Base-by-base conservation (phyloP, 2,113 vertebrate genomes). In the Lepus americanus region DNA sequence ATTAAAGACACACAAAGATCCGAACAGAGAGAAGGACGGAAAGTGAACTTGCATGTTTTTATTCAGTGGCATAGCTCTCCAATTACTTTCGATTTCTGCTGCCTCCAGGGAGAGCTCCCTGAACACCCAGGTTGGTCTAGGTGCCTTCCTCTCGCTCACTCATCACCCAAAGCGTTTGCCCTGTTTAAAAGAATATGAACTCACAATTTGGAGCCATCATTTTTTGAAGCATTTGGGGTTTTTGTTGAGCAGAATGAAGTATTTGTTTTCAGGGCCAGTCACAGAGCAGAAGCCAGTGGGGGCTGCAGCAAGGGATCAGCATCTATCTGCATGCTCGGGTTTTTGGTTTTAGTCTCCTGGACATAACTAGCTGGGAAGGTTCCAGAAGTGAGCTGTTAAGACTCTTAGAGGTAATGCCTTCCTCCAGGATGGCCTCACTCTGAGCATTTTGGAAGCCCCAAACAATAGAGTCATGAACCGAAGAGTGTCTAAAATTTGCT, bases 401-500 rank as follows among this genome's bases (percentile, higher is more conserved):
- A 44, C 49, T 86, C 39, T 74, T 36, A n/a, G 59, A 70, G 51
- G 16, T 27, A 55, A 51, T 23, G 20, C 39, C 67, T 77, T 8
- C 55, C 61, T 66, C 11, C 39, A 82, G 79, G 27, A n/a, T 70
- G 79, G 81, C 81, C 51, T 78, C 55, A 64, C 27, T 73, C 77
- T 29, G 64, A 88, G 13, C 14, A 53, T 83, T 59, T 39, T 27
- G 59, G 55, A 89, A 81, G 73, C 14, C 70, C 36, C 36, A 6
- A 33, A 44, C 16, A 49, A 67, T 0, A 63, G 0, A 67, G 33
- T 13, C 90, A 76, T 69, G 77, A 76, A 94, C 17, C 77, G 39
- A 90, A 63, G 3, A 90, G 90, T 16, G 29, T 67, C 69, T 81
- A 78, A 77, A 90, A 90, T 79, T 6, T 92, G 88, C 77, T 88